phyloP scores from a whole-genome alignment of 2,888 invertebrate genomes.

The Nebria brevicollis region DNA sequence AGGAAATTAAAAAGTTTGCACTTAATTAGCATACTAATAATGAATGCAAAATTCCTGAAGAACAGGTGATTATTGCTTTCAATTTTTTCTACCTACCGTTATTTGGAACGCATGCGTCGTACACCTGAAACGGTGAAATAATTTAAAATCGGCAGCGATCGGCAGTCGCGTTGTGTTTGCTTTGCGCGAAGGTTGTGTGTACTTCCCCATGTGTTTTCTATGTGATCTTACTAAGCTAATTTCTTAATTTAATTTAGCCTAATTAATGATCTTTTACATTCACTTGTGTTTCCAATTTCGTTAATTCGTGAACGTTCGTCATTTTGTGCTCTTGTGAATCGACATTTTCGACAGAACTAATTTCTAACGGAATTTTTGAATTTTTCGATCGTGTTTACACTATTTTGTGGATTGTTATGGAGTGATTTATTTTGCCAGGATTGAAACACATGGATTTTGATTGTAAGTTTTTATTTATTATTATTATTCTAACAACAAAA shows the following conservation, averaged over 20 bases:
- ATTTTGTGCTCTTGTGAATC: conserved; percentile 21
- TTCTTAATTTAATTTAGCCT: conserved; percentile 34
- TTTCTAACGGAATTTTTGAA: conserved; percentile 31
- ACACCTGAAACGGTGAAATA: conserved; percentile 19
- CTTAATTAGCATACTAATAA: neutral
- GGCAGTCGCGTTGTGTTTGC: conserved; percentile 13
- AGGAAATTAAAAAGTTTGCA: neutral
- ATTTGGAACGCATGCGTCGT: conserved; percentile 27
- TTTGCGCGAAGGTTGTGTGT: conserved; percentile 26
- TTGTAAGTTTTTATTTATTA: conserved; percentile 25
- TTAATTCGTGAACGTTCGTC: conserved; percentile 23
- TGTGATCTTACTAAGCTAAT: conserved; percentile 27
- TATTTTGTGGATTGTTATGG: neutral
- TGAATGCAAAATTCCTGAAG: neutral
- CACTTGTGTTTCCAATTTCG: conserved; percentile 21
- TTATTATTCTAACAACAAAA: neutral
- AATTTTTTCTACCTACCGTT: conserved; percentile 13
- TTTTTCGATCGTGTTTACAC: neutral
- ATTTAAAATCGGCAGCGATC: conserved; percentile 38
- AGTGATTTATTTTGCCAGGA: conserved; percentile 14
- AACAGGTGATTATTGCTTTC: conserved; percentile 17
- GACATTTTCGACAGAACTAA: conserved; percentile 22
- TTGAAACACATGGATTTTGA: conserved; percentile 34
- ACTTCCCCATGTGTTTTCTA: conserved; percentile 3
- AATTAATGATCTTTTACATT: conserved; percentile 19